phyloP scores from a whole-genome alignment of 2,797 vertebrate species.

The Sebastes minor region DNA sequence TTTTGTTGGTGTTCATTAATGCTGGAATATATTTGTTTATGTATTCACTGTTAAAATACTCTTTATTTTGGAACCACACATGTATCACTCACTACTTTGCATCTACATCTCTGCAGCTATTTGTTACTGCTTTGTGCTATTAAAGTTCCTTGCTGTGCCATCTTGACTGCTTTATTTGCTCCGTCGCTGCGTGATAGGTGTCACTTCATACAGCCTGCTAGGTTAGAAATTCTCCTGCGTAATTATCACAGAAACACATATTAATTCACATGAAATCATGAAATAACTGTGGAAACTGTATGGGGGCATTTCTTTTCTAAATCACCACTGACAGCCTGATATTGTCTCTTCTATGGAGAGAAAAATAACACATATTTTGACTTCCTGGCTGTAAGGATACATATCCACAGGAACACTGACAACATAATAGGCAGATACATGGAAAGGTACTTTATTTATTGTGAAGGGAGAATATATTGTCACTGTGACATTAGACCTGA shows the following conservation, averaged over 20 bases:
- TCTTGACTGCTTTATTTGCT: constrained; percentile 3
- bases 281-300: neutral
- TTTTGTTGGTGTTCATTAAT: neutral
- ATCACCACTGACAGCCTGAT: neutral
- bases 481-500: neutral
- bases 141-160: neutral
- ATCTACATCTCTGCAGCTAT: neutral
- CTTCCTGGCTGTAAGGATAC: neutral
- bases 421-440: neutral
- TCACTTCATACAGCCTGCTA: neutral
- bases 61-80: neutral
- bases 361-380: neutral
- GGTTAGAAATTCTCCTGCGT: neutral
- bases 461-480: neutral
- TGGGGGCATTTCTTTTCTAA: neutral
- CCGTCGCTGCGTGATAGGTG: neutral
- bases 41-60: neutral
- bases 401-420: neutral
- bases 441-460: neutral
- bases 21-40: neutral
- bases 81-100: neutral
- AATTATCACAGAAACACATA: neutral
- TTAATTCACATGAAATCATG: neutral
- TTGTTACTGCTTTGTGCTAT: neutral
- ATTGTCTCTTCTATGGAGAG: neutral